Conservation (phyloP, 1,140 invertebrate species). For the Lepidurus apus region DNA sequence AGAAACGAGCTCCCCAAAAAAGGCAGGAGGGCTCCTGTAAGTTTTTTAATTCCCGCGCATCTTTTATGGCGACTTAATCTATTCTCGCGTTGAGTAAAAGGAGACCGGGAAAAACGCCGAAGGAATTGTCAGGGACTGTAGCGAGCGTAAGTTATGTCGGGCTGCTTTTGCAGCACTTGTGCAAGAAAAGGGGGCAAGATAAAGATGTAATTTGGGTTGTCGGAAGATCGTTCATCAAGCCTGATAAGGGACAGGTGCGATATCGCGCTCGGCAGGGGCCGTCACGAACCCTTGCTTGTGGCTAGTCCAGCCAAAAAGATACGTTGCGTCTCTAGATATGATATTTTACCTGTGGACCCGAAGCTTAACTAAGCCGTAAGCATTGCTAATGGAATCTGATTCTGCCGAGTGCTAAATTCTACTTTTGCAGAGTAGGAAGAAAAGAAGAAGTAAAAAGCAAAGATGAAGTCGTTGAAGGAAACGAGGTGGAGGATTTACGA, state of each 20-base stretch:
- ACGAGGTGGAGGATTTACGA: neutral
- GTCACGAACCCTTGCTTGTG: neutral
- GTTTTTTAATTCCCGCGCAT: neutral
- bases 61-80: neutral
- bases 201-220: slow-evolving; percentile 16
- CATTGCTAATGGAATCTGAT: too few species aligned
- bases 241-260: slow-evolving; percentile 13
- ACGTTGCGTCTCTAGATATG: too few species aligned
- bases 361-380: too few species aligned
- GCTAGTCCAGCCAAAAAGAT: neutral
- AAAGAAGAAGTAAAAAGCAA: too few species aligned
- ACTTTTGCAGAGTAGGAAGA: too few species aligned
- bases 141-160: neutral
- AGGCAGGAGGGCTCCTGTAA: neutral
- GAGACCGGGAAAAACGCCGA: neutral
- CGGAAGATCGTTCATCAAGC: slow-evolving; percentile 17
- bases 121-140: neutral
- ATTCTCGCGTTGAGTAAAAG: neutral
- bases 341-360: too few species aligned
- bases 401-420: too few species aligned
- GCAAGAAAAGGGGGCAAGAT: neutral
- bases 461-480: neutral
- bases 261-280: slow-evolving; percentile 6
- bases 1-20: too few species aligned
- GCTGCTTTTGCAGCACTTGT: neutral